A percentile compares a stretch with the other conserved stretches of the same genome.
These are phyloP conservation scores for Drosophila acutilabella DNA, from an alignment of 2,888 invertebrate species.

Conservation along the genomic window DNA sequence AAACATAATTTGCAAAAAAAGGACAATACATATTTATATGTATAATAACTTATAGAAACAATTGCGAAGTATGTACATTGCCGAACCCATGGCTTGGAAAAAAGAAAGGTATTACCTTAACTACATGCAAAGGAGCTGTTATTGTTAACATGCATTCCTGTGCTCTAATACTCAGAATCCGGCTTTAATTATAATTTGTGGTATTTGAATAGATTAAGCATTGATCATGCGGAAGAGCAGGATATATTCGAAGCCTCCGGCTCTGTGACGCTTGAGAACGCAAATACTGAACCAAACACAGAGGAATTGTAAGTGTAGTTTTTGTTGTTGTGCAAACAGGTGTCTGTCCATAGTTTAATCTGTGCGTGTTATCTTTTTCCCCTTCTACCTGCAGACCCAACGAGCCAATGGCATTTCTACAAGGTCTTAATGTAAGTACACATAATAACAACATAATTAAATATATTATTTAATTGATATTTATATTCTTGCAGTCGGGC, in stretches of 20 bases:
- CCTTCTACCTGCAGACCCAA: constrained; percentile 39
- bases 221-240: constrained; percentile 22
- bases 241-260: constrained; percentile 12
- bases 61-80: constrained; percentile 40
- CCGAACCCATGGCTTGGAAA: constrained; percentile 61
- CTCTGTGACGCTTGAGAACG: constrained; percentile 19
- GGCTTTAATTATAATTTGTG: background rate
- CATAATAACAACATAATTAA: background rate
- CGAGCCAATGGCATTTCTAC: constrained; percentile 76
- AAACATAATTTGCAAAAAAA: constrained; percentile 1
- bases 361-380: background rate
- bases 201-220: constrained; percentile 16
- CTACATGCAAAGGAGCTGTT: background rate
- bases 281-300: constrained; percentile 22
- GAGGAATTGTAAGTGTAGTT: constrained; percentile 33
- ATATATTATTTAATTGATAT: background rate
- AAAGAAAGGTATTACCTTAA: constrained; percentile 54
- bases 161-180: background rate
- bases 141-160: background rate
- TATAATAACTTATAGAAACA: background rate
- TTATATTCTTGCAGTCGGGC: constrained; percentile 69
- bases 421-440: constrained; percentile 78
- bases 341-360: constrained; percentile 7
- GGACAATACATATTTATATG: background rate
- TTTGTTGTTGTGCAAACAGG: constrained; percentile 20